These are phyloP conservation scores for Epinephelus awoara DNA, from an alignment of 2,797 vertebrate genomes.

Conservation along the genomic window DNA sequence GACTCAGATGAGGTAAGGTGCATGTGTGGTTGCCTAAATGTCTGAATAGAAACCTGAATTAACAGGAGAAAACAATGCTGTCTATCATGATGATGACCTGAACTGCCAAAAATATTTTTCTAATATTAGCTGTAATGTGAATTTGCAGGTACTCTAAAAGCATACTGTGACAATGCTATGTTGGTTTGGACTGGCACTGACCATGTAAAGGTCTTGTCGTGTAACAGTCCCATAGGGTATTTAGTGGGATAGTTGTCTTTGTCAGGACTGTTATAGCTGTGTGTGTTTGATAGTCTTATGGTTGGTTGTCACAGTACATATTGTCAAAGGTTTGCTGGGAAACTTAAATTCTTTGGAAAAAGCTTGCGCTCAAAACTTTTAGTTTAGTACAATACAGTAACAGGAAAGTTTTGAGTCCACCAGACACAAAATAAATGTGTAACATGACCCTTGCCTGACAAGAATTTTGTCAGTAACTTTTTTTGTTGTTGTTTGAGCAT, in stretches of 20 bases:
- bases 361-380: too few species aligned
- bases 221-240: not conserved
- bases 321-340: too few species aligned
- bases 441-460: too few species aligned
- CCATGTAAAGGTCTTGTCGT: not conserved
- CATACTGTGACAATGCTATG: not conserved
- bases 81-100: not conserved
- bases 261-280: not conserved
- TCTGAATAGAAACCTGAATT: not conserved
- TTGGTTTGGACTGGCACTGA: not conserved
- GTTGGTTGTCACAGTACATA: too few species aligned
- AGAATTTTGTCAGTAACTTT: too few species aligned
- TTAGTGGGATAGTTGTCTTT: not conserved
- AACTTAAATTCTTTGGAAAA: too few species aligned
- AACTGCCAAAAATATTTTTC: too few species aligned
- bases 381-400: too few species aligned
- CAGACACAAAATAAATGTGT: too few species aligned
- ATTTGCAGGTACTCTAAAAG: not conserved
- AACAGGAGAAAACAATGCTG: not conserved
- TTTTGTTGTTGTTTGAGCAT: too few species aligned
- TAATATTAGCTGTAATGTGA: not conserved
- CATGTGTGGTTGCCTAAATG: not conserved
- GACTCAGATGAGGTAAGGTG: constrained; percentile 63
- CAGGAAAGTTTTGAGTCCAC: too few species aligned
- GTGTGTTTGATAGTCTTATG: not conserved